phyloP scores from a whole-genome alignment of 2,888 invertebrate genomes.

The Herminia tarsipennalis region DNA sequence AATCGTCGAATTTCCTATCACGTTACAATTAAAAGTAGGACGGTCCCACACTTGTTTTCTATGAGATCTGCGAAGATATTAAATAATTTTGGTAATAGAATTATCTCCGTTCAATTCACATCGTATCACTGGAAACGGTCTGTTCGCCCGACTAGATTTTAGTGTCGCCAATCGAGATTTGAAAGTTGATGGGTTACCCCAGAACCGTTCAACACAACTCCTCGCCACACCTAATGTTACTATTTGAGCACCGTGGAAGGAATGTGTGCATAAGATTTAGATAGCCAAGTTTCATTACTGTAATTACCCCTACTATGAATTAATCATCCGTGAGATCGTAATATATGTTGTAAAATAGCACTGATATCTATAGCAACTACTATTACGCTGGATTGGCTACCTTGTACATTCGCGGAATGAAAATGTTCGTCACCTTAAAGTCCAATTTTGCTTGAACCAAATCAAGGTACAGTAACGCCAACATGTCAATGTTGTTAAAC shows the following conservation, averaged over 20 bases:
- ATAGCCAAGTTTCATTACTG: conserved; percentile 48
- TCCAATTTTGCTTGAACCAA: too few relatives aligned
- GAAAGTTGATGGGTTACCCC: conserved; percentile 2
- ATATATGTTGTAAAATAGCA: too few relatives aligned
- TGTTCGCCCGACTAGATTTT: conserved; percentile 38
- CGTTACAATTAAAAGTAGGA: conserved; percentile 79
- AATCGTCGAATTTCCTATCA: conserved; percentile 73
- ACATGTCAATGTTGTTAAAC: too few relatives aligned
- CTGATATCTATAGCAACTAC: too few relatives aligned
- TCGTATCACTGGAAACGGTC: conserved; percentile 67
- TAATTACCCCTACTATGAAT: conserved; percentile 30
- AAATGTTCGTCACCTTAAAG: too few relatives aligned
- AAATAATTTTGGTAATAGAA: conserved; percentile 65
- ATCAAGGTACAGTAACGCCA: too few relatives aligned
- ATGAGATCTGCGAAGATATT: conserved; percentile 77
- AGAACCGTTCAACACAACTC: conserved; percentile 35
- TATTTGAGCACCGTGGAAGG: conserved; percentile 89
- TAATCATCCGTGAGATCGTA: too few relatives aligned
- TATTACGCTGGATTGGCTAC: too few relatives aligned
- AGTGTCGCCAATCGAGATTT: not conserved
- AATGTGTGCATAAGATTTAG: conserved; percentile 85
- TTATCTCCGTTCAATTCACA: conserved; percentile 67
- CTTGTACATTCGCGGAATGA: too few relatives aligned
- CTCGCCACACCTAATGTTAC: conserved; percentile 59
- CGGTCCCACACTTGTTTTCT: conserved; percentile 81